Conservation (phyloP, 2,888 invertebrate genomes). For the Catocala fraxini region DNA sequence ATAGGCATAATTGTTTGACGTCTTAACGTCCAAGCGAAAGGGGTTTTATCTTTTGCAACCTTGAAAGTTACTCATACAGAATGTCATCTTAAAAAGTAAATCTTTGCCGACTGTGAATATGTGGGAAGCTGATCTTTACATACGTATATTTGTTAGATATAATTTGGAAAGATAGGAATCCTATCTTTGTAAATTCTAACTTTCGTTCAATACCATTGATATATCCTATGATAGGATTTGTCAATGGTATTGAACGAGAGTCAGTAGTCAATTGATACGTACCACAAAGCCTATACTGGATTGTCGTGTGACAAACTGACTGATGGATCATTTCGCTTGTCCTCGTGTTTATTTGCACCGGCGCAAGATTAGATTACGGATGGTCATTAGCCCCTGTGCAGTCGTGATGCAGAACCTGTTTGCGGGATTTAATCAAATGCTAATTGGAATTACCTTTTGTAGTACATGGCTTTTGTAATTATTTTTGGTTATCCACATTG, state of each 20-base stretch:
- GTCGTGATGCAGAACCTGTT: conserved; percentile 69
- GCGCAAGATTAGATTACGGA: conserved; percentile 78
- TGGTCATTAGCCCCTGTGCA: conserved; percentile 77
- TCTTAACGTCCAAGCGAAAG: conserved; percentile 6
- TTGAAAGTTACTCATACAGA: too few relatives aligned
- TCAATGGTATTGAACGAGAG: neutral
- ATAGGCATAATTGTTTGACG: conserved; percentile 28
- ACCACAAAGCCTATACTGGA: conserved; percentile 37
- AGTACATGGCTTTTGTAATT: conserved; percentile 10
- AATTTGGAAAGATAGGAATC: too few relatives aligned
- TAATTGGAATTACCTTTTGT: conserved; percentile 49
- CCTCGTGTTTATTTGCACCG: conserved; percentile 58
- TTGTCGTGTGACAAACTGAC: conserved; percentile 44
- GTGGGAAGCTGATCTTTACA: too few relatives aligned
- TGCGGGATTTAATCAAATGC: conserved; percentile 60
- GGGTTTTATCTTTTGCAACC: conserved; percentile 6
- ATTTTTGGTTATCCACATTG: conserved; percentile 2
- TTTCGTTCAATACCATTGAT: too few relatives aligned
- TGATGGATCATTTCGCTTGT: conserved; percentile 55
- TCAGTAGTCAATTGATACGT: conserved; percentile 39
- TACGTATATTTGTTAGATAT: too few relatives aligned
- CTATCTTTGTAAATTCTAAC: too few relatives aligned
- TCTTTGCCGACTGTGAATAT: neutral
- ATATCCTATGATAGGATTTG: too few relatives aligned
- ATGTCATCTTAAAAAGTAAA: neutral